A percentile compares a stretch with the other conserved stretches of the same genome.
phyloP scores from a whole-genome alignment of 2,113 vertebrate species.

The Phaethornis superciliosus region DNA sequence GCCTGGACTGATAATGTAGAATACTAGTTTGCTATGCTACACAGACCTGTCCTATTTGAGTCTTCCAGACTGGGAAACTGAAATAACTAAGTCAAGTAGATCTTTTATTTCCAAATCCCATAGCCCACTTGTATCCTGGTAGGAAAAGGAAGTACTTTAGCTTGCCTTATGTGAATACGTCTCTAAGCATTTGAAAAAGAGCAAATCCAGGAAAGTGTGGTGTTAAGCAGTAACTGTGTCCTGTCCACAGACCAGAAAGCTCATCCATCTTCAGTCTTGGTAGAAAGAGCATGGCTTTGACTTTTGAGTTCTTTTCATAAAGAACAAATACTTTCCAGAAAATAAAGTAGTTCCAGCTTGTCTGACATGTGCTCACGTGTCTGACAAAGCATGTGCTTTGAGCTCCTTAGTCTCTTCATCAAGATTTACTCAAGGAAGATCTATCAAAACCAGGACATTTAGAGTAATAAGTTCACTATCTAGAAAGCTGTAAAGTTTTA shows the following conservation, averaged over 20 bases:
- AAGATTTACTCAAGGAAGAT: background rate
- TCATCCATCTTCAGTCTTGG: background rate
- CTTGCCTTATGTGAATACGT: background rate
- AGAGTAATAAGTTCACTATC: background rate
- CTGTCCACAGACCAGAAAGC: background rate
- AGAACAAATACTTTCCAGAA: background rate
- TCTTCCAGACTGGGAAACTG: background rate
- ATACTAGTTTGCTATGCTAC: background rate
- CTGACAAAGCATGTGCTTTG: background rate
- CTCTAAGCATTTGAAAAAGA: background rate
- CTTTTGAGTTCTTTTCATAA: background rate
- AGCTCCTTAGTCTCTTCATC: background rate
- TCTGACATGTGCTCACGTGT: background rate
- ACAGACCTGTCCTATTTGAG: background rate
- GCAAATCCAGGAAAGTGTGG: background rate
- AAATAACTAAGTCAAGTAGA: background rate
- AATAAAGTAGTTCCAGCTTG: background rate
- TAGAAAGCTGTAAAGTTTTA: background rate
- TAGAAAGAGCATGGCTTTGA: background rate
- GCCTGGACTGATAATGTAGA: background rate
- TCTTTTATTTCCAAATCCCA: background rate
- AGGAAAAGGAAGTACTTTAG: background rate
- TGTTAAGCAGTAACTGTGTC: background rate
- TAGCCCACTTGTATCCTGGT: background rate
- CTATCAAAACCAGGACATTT: background rate